Evolutionary conservation across 2,888 invertebrate species (phyloP), one percentile per base, ranked within the genome.

Genomic region (Folsomia manolachei): DNA sequence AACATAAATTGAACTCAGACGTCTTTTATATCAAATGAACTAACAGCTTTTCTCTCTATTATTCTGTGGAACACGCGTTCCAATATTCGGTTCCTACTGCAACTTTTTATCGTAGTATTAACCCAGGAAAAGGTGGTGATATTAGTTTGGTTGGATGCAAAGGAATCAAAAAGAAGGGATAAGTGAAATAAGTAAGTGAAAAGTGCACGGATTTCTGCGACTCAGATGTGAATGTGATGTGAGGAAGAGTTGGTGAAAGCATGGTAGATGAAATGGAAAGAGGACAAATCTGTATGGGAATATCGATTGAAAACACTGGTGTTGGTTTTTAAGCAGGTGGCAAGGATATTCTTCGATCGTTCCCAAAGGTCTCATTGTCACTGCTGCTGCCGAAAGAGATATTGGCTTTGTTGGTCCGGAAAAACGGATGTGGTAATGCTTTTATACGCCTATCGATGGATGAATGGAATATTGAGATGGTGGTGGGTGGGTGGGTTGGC

Each of bases 341-440:
- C 77, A 73, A 70, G 71, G 67, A 52, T 62, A 73, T 74, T 77
- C n/a, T 75, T 78, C 77, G 75, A 79, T 79, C 77, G 75, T 63
- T 79, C 79, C 77, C 79, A 69, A 67, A 73, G 76, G 79, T 76
- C 77, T 78, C 79, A 76, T 79, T 79, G 79, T 79, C 79, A 78
- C 76, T 74, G 73, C 71, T 69, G 24, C 60, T 24, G n/a, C 64
- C 61, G 70, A 69, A 70, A 74, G 70, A 72, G 74, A 72, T 74
- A 76, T 74, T 70, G 72, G 74, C 70, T 73, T 69, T 67, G 64
- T 67, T 60, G 70, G 69, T 39, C 53, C 63, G 69, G 63, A 68
- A 72, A 72, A 71, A 51, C 27, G 70, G 66, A 67, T 70, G 71
- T 72, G 68, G 62, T 71, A 74, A 74, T 71, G 71, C 69, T 61